Evolutionary conservation across 2,797 vertebrate genomes (phyloP).

Genomic region (Spheniscus humboldti): DNA sequence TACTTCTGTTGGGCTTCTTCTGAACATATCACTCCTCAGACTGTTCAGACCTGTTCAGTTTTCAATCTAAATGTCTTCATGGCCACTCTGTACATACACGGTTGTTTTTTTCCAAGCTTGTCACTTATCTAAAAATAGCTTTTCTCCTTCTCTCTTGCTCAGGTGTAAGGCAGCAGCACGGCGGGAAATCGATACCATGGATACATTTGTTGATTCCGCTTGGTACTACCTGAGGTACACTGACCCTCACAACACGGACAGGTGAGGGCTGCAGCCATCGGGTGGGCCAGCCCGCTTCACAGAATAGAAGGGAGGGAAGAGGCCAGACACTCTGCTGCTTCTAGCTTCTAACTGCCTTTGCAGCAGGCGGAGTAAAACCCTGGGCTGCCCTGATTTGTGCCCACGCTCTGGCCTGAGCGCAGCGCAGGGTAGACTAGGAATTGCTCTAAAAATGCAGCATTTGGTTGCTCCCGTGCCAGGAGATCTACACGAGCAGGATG

Average conservation of each 20-base stretch:
- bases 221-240: conserved; percentile 98
- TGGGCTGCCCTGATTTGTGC: neutral
- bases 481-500: neutral
- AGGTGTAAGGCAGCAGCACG: conserved; percentile 87
- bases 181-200: conserved; percentile 96
- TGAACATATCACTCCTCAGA: neutral
- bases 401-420: neutral
- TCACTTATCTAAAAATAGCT: neutral
- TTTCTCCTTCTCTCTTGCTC: conserved; percentile 1
- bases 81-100: fast-evolving
- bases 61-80: neutral
- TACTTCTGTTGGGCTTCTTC: neutral
- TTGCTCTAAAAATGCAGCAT: neutral
- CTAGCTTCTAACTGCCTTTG: neutral
- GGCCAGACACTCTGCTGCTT: neutral
- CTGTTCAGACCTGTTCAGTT: neutral
- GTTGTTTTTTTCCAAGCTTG: neutral
- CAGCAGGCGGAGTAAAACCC: neutral
- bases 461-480: neutral
- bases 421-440: neutral
- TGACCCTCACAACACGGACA: conserved; percentile 84
- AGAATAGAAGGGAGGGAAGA: neutral
- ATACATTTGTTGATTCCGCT: conserved; percentile 95
- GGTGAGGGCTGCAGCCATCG: conserved; percentile 68
- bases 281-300: neutral